A percentile compares a stretch with the other conserved stretches of the same genome.
These are phyloP conservation scores for Anthrax anthrax DNA, from an alignment of 2,888 invertebrate species.

Conservation along the genomic window DNA sequence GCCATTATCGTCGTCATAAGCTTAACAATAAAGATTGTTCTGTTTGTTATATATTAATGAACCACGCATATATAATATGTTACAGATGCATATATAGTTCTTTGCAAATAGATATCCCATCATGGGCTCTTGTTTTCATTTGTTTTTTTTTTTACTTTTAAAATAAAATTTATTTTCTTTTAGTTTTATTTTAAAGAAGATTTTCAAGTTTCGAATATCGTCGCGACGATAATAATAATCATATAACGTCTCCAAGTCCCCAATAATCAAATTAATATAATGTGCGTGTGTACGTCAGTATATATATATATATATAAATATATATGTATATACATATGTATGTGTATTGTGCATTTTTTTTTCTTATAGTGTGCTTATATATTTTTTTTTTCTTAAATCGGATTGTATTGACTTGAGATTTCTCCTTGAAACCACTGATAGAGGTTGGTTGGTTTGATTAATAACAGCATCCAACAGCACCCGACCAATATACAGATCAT, in stretches of 20 bases:
- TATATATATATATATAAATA: not conserved
- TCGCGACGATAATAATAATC: not conserved
- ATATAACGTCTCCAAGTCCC: not conserved
- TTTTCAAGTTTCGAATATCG: not conserved
- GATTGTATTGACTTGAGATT: not conserved
- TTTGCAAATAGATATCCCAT: too few species aligned
- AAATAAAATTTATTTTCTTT: too few species aligned
- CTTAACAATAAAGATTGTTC: too few species aligned
- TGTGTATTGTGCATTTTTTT: not conserved
- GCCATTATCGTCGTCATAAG: too few species aligned
- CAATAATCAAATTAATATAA: not conserved
- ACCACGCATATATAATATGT: too few species aligned
- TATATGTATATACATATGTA: not conserved
- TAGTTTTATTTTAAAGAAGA: too few species aligned
- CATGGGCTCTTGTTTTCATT: too few species aligned
- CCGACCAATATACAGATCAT: not conserved
- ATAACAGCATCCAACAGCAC: not conserved
- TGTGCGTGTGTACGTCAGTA: too few species aligned
- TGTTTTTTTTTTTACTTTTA: too few species aligned
- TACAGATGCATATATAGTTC: too few species aligned
- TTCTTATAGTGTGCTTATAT: not conserved
- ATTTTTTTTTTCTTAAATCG: not conserved
- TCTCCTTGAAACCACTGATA: conserved; percentile 3
- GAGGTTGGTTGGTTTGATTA: not conserved
- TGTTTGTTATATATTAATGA: too few species aligned